Evolutionary conservation across 2,888 invertebrate genomes (phyloP).

Genomic region (Leucophenga maculata): DNA sequence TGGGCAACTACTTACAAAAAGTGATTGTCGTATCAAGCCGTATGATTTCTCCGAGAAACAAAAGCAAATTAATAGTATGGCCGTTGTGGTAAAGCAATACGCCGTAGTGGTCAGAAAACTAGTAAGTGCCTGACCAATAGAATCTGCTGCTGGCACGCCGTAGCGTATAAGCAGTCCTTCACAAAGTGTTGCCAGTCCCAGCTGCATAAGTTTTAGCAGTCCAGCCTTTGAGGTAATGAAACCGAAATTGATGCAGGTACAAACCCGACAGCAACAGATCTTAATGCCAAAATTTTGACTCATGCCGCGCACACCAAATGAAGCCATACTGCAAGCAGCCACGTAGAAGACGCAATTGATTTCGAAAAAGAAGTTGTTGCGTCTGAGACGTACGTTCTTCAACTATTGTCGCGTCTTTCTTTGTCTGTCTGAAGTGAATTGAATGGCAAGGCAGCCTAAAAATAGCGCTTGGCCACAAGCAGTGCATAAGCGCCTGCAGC

Average conservation of each 20-base stretch:
- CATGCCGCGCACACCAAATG: constrained; percentile 66
- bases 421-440: neutral
- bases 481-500: neutral
- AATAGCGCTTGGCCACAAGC: constrained; percentile 41
- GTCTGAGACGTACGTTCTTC: neutral
- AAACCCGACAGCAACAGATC: constrained; percentile 84
- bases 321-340: constrained; percentile 53
- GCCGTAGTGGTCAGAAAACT: constrained; percentile 86
- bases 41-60: constrained; percentile 84
- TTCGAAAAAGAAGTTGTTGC: constrained; percentile 18
- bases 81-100: constrained; percentile 84
- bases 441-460: constrained; percentile 28
- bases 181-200: constrained; percentile 85
- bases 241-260: constrained; percentile 84
- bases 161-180: constrained; percentile 86
- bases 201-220: constrained; percentile 82
- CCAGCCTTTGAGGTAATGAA: constrained; percentile 83
- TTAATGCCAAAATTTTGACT: constrained; percentile 74
- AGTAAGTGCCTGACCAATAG: constrained; percentile 85
- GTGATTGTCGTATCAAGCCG: constrained; percentile 82
- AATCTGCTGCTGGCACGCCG: constrained; percentile 81
- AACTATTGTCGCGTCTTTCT: neutral
- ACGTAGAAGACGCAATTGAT: neutral
- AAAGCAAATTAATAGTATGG: constrained; percentile 83
- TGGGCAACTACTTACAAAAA: constrained; percentile 80